These are phyloP conservation scores for Crotalus viridis DNA, from an alignment of 2,113 vertebrate genomes.

Conservation along the genomic window DNA sequence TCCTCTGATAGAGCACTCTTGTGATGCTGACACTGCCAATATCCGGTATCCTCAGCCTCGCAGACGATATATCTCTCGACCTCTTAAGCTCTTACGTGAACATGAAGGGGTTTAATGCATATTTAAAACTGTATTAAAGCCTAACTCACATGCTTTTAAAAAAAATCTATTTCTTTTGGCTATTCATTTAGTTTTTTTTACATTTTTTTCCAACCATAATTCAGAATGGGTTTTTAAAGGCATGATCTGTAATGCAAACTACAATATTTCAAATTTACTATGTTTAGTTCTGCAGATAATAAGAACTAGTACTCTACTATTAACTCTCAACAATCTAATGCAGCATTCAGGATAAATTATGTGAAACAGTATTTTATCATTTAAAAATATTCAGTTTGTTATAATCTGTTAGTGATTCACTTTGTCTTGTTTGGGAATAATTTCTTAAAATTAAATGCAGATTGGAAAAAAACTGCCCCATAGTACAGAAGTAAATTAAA, in stretches of 20 bases:
- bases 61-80: conserved; percentile 75
- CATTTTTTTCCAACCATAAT: conserved; percentile 44
- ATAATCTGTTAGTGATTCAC: conserved; percentile 21
- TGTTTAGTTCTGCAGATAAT: conserved; percentile 55
- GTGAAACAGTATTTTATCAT: conserved; percentile 36
- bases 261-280: conserved; percentile 44
- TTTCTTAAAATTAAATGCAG: conserved; percentile 34
- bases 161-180: conserved; percentile 56
- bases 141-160: conserved; percentile 61
- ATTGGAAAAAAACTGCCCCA: conserved; percentile 45
- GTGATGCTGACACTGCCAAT: conserved; percentile 81
- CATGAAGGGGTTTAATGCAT: conserved; percentile 75
- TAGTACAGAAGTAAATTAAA: background rate
- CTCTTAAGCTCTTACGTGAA: conserved; percentile 82
- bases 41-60: conserved; percentile 80
- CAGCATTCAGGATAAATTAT: conserved; percentile 23
- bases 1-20: conserved; percentile 87
- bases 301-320: conserved; percentile 33
- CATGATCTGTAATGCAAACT: conserved; percentile 53
- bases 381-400: conserved; percentile 41
- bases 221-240: conserved; percentile 35
- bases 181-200: conserved; percentile 45
- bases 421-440: conserved; percentile 34
- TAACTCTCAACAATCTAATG: conserved; percentile 48
- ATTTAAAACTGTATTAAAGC: conserved; percentile 56